phyloP scores from a whole-genome alignment of 2,797 vertebrate genomes.

The Leptatherina wallacei region DNA sequence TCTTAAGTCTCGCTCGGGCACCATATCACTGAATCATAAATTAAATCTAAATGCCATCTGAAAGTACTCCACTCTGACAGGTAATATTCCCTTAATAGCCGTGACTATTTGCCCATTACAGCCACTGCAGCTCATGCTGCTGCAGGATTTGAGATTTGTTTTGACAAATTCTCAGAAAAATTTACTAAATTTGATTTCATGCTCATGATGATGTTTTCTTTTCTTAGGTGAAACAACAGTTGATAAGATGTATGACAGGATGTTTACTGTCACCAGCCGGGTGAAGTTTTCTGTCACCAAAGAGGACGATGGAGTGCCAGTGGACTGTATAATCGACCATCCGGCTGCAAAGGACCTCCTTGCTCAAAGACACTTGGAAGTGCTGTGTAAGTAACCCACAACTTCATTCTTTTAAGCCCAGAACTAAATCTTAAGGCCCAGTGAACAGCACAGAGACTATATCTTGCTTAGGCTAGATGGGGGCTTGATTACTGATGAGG shows the following conservation, averaged over 20 bases:
- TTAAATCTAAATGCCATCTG: constrained; percentile 72
- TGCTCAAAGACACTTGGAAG: constrained; percentile 94
- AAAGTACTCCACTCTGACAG: constrained; percentile 60
- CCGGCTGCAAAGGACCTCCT: constrained; percentile 95
- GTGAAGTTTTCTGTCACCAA: constrained; percentile 92
- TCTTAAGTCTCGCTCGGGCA: constrained; percentile 46
- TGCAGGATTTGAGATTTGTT: constrained; percentile 33
- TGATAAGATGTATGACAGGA: constrained; percentile 93
- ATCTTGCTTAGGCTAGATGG: background rate
- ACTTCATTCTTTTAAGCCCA: constrained; percentile 24
- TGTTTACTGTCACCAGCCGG: constrained; percentile 95
- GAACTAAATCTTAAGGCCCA: constrained; percentile 1
- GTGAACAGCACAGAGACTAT: background rate
- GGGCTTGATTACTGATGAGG: background rate
- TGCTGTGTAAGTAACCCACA: constrained; percentile 90
- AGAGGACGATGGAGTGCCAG: constrained; percentile 93
- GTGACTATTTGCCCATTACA: constrained; percentile 55
- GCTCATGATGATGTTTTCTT: constrained; percentile 26
- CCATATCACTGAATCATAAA: constrained; percentile 62
- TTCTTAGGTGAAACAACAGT: constrained; percentile 88
- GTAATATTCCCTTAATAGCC: constrained; percentile 53
- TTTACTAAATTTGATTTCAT: constrained; percentile 39
- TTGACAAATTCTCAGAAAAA: constrained; percentile 17
- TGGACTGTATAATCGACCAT: constrained; percentile 97
- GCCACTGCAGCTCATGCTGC: constrained; percentile 27